Conservation (phyloP, 37 sponge, comb jelly and placozoan genomes). For the Agelas oroides region DNA sequence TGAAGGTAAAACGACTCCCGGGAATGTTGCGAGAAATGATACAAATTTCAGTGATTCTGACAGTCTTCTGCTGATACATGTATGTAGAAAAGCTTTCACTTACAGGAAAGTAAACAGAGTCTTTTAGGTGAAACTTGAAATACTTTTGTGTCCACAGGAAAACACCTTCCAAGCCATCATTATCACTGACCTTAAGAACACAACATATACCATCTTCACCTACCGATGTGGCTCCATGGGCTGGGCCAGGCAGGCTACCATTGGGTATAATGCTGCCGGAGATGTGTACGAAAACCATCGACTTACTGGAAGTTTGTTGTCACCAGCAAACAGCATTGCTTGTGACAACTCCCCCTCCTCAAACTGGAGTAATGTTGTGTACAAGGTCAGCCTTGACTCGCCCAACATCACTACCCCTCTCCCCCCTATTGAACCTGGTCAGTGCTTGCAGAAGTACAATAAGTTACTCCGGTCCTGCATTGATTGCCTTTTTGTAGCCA, state of each 20-base stretch:
- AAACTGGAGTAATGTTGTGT: constrained; percentile 47
- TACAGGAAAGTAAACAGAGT: too few relatives aligned
- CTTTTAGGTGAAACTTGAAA: too few relatives aligned
- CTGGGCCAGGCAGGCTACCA: constrained; percentile 53
- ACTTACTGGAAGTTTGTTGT: neutral
- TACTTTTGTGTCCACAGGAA: neutral
- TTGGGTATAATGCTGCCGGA: constrained; percentile 68
- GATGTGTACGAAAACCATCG: constrained; percentile 44
- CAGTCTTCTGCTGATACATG: too few relatives aligned
- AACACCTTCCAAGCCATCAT: constrained; percentile 77
- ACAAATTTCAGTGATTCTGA: too few relatives aligned
- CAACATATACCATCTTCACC: constrained; percentile 72
- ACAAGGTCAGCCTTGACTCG: constrained; percentile 22
- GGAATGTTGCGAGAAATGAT: too few relatives aligned
- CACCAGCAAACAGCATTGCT: constrained; percentile 2
- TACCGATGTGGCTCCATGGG: constrained; percentile 70
- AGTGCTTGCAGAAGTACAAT: too few relatives aligned
- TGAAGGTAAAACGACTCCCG: too few relatives aligned
- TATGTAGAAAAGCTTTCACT: too few relatives aligned
- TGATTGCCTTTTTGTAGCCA: too few relatives aligned
- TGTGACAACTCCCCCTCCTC: constrained; percentile 30
- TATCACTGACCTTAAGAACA: constrained; percentile 59
- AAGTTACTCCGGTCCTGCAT: too few relatives aligned
- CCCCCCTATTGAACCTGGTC: constrained; percentile 45
- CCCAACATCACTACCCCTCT: neutral